Evolutionary conservation across 35 echinoderm and acorn worm genomes (phyloP), one percentile per base, ranked within the genome.

Genomic region (Hemicentrotus pulcherrimus): DNA sequence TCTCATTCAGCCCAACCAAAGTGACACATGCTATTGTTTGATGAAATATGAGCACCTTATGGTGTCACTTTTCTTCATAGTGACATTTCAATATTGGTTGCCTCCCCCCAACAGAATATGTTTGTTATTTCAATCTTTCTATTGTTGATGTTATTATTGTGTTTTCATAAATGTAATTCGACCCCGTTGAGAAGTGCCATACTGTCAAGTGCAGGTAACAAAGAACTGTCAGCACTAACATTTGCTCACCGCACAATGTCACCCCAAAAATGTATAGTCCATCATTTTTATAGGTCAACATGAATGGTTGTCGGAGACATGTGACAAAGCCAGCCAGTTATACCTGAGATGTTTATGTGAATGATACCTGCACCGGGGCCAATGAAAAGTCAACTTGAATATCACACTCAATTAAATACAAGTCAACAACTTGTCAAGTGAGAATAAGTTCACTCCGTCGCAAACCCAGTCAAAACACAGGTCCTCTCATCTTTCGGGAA

Each of bases 321-420:
- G 52, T 78, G 65, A 78, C 19, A 28, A 78, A 7, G 65, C 65
- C 65, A 78, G 65, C 65, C 65, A 78, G 65, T 78, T 78, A 78
- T n/a, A 78, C 65, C 65, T 78, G 65, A 78, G 65, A 78, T 78
- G 65, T 78, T 78, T 78, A 78, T 78, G 65, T 78, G 65, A 78
- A 78, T n/a, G 65, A 78, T 78, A 78, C 65, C 65, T 78, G 19
- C 24, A 28, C 24, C 65, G 65, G 65, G 65, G 65, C 11, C 65
- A 78, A 78, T 78, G 65, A 78, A 78, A 78, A 78, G 65, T 78
- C 65, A 78, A 78, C 65, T 78, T 78, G 65, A 78, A 78, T 78
- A 78, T 78, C 65, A n/a, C 65, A 78, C 65, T 78, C 65, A 78
- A 78, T 78, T 78, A 78, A 78, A 78, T 78, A 78, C 65, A n/a